Conservation (phyloP, 1,140 invertebrate species). For the Antheraea pernyi region DNA sequence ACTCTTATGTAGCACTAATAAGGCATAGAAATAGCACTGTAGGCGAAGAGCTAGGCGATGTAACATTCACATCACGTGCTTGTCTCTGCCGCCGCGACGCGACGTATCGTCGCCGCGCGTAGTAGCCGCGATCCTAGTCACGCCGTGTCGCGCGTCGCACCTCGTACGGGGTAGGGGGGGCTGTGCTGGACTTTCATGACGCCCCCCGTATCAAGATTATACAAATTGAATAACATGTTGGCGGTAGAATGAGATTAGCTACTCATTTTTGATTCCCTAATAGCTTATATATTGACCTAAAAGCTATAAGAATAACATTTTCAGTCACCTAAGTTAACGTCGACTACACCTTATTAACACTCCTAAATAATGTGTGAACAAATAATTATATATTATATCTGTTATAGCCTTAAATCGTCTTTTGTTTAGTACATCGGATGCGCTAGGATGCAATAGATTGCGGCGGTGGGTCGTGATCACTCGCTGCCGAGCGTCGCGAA, state of each 20-base stretch:
- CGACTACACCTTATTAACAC: too few relatives aligned
- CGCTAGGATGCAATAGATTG: too few relatives aligned
- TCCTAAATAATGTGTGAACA: too few relatives aligned
- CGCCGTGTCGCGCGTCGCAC: background rate
- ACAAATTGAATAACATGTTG: background rate
- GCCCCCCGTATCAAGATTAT: background rate
- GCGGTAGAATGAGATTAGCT: background rate
- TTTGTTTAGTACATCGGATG: too few relatives aligned
- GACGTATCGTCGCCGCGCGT: conserved; percentile 32
- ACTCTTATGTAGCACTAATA: background rate
- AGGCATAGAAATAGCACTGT: background rate
- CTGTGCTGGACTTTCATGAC: conserved; percentile 23
- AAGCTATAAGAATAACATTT: too few relatives aligned
- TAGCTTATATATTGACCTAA: too few relatives aligned
- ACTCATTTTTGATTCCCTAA: background rate
- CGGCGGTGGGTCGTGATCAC: too few relatives aligned
- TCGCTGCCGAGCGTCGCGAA: too few relatives aligned
- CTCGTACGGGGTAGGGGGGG: too few relatives aligned
- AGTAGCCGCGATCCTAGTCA: conserved; percentile 31
- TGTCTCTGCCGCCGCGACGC: conserved; percentile 6
- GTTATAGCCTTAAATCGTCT: too few relatives aligned
- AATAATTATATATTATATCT: too few relatives aligned
- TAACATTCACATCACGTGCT: conserved; percentile 42
- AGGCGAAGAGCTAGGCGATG: background rate
- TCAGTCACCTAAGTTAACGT: too few relatives aligned